Evolutionary conservation across 1,140 invertebrate species (phyloP).

Genomic region (Subanguina moxae): DNA sequence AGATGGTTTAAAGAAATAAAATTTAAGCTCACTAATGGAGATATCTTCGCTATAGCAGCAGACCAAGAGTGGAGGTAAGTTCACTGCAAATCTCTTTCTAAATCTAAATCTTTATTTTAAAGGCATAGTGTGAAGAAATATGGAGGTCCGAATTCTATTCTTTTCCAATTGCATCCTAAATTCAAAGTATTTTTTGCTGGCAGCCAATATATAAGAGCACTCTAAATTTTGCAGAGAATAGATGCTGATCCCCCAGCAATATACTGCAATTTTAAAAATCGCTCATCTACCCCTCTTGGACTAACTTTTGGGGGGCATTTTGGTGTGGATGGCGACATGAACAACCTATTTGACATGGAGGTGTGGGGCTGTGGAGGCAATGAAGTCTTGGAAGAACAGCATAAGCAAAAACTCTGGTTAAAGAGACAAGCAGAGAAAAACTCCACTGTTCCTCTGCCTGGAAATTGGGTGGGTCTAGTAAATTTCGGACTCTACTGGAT

Average conservation of each 20-base stretch:
- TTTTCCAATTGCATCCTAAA: constrained; percentile 30
- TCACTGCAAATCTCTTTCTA: neutral
- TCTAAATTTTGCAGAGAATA: neutral
- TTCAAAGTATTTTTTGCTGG: constrained; percentile 28
- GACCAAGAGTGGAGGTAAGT: constrained; percentile 40
- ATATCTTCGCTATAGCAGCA: constrained; percentile 33
- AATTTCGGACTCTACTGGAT: no score
- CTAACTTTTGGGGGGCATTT: constrained; percentile 5
- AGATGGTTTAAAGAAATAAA: no score
- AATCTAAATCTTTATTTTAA: constrained; percentile 8
- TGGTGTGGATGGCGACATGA: constrained; percentile 27
- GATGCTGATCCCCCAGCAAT: constrained; percentile 13
- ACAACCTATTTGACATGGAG: constrained; percentile 18
- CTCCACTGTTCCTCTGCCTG: constrained; percentile 54
- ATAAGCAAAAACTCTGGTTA: constrained; percentile 44
- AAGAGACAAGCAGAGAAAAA: constrained; percentile 47
- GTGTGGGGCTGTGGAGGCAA: constrained; percentile 45
- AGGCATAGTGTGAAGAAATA: constrained; percentile 41
- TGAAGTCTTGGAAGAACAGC: constrained; percentile 41
- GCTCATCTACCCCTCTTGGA: constrained; percentile 16
- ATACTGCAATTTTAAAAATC: constrained; percentile 38
- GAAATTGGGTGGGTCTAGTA: constrained; percentile 59
- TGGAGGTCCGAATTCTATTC: constrained; percentile 26
- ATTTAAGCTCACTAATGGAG: constrained; percentile 15
- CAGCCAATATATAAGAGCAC: constrained; percentile 6